Percentiles rank a stretch among this genome's conserved stretches.
These are phyloP conservation scores for Mandrillus leucophaeus DNA, from an alignment of 2,113 vertebrate species.

Conservation along the genomic window DNA sequence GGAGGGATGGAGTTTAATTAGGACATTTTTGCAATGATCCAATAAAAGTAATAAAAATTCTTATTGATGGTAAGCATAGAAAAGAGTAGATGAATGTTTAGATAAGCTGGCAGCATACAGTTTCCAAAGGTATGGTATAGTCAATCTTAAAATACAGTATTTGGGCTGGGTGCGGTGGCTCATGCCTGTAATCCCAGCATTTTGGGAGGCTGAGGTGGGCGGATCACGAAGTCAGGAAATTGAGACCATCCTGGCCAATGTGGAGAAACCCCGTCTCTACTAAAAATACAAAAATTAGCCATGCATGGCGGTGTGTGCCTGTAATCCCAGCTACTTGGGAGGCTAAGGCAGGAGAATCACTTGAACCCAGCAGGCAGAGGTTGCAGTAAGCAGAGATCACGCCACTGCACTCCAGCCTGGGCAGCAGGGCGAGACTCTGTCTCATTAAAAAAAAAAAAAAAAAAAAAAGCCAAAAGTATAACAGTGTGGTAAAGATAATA, in stretches of 20 bases:
- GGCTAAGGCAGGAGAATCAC: neutral
- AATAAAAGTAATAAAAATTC: neutral
- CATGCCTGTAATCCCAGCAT: too few relatives aligned
- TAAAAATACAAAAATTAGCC: too few relatives aligned
- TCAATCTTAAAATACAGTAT: neutral
- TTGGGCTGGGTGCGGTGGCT: neutral
- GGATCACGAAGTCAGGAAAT: too few relatives aligned
- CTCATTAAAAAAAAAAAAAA: neutral
- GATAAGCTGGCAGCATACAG: neutral
- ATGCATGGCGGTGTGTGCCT: rapidly evolving
- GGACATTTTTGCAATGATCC: neutral
- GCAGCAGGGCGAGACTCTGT: neutral
- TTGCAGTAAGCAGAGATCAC: too few relatives aligned
- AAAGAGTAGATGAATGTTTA: neutral
- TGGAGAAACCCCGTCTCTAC: too few relatives aligned
- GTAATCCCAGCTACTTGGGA: neutral
- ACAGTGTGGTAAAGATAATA: neutral
- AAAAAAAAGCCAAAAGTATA: neutral
- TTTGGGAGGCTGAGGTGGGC: too few relatives aligned
- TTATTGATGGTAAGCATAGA: neutral
- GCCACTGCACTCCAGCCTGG: neutral
- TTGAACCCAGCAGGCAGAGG: neutral
- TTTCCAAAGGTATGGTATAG: neutral
- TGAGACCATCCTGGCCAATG: too few relatives aligned
- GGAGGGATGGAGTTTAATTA: neutral